These are phyloP conservation scores for Thereva nobilitata DNA, from an alignment of 2,888 invertebrate genomes.

Conservation along the genomic window DNA sequence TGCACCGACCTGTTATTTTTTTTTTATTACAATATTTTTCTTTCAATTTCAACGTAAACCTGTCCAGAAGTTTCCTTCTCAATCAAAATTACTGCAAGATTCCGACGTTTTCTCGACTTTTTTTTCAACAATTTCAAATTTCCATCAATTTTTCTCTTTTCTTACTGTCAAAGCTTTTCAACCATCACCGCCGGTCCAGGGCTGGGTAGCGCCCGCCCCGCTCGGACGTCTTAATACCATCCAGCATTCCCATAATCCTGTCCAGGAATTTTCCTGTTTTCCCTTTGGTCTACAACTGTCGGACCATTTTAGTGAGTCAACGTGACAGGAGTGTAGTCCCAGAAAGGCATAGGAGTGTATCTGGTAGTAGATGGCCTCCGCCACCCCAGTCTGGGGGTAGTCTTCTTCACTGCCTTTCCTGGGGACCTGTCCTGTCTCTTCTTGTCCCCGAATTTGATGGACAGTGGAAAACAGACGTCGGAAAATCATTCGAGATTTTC, in stretches of 20 bases:
- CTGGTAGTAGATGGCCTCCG: neutral
- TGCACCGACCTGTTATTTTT: no score
- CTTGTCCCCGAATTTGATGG: constrained; percentile 26
- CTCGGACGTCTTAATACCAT: no score
- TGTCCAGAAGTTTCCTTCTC: no score
- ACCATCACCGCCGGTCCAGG: no score
- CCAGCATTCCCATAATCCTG: constrained; percentile 7
- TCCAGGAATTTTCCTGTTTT: constrained; percentile 30
- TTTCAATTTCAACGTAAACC: no score
- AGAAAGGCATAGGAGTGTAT: neutral
- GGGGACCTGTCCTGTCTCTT: constrained; percentile 25
- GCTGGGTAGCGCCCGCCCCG: no score
- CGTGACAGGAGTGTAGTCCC: neutral
- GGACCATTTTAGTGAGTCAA: constrained; percentile 25
- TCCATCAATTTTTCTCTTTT: no score
- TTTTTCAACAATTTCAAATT: no score
- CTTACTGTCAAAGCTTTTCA: no score
- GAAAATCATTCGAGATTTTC: constrained; percentile 32
- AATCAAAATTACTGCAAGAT: no score
- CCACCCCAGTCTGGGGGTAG: neutral
- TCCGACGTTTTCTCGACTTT: no score
- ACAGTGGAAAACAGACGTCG: constrained; percentile 27
- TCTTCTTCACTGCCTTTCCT: constrained; percentile 14
- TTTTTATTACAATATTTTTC: no score
- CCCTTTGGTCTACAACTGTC: constrained; percentile 9